Percentiles rank a stretch among this genome's conserved stretches.
These are phyloP conservation scores for Lophotriccus pileatus DNA, from an alignment of 2,797 vertebrate species.

Conservation along the genomic window DNA sequence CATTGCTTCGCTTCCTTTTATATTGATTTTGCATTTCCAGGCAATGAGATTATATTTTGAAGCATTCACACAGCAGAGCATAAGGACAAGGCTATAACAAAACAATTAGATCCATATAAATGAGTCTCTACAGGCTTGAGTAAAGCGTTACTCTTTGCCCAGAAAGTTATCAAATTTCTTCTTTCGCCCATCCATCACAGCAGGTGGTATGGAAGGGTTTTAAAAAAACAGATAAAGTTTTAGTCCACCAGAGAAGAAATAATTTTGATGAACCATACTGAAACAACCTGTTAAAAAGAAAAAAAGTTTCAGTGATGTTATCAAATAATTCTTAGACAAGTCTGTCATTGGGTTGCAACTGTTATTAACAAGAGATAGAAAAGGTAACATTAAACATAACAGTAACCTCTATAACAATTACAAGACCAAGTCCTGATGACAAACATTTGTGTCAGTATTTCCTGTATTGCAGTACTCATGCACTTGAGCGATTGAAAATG, in stretches of 20 bases:
- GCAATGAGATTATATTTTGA: conserved; percentile 45
- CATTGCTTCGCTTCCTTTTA: conserved; percentile 17
- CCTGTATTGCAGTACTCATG: neutral
- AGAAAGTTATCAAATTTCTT: neutral
- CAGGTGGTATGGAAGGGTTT: neutral
- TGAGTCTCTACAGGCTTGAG: neutral
- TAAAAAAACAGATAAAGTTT: neutral
- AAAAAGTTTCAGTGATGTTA: neutral
- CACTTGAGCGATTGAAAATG: neutral
- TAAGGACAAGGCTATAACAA: conserved; percentile 39
- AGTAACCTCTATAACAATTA: neutral
- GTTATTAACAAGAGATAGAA: neutral
- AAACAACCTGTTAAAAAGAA: neutral
- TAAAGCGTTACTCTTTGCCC: neutral
- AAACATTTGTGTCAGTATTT: neutral
- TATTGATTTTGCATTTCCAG: conserved; percentile 56
- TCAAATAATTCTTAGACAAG: neutral
- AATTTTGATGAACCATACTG: neutral
- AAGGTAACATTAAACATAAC: neutral
- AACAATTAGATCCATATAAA: conserved; percentile 45
- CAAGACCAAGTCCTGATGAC: neutral
- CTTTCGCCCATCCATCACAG: neutral
- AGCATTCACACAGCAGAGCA: neutral
- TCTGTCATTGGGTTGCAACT: neutral
- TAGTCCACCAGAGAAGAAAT: neutral